phyloP scores from a whole-genome alignment of 2,888 invertebrate species.

The Trissoscelio sp. region DNA sequence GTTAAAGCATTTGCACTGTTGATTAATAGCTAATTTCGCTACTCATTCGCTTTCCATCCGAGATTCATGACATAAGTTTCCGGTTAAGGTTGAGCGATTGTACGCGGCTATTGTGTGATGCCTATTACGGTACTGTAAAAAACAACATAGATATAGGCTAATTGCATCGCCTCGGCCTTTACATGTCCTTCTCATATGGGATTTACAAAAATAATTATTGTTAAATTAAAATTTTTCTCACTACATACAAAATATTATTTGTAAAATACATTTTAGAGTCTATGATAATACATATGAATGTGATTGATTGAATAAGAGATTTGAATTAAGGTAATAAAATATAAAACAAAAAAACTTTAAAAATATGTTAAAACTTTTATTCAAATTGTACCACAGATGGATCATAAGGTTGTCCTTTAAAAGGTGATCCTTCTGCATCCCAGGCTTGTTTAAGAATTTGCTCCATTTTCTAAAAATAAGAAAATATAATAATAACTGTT shows the following conservation, averaged over 20 bases:
- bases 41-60: slow-evolving; percentile 41
- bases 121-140: slow-evolving; percentile 21
- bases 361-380: background rate
- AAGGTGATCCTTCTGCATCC: slow-evolving; percentile 94
- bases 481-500: no score
- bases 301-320: no score
- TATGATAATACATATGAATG: no score
- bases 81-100: slow-evolving; percentile 12
- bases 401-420: slow-evolving; percentile 92
- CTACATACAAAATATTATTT: no score
- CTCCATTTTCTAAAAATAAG: slow-evolving; percentile 84
- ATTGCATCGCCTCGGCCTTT: slow-evolving; percentile 3
- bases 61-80: slow-evolving; percentile 42
- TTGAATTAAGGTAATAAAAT: no score
- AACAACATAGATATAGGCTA: slow-evolving; percentile 5
- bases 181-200: background rate
- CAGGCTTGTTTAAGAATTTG: slow-evolving; percentile 91
- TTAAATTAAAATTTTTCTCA: no score
- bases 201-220: no score
- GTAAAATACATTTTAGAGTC: no score
- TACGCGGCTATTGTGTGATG: slow-evolving; percentile 13
- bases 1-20: slow-evolving; percentile 30
- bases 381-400: slow-evolving; percentile 84
- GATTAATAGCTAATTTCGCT: slow-evolving; percentile 33
- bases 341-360: background rate